Evolutionary conservation across 2,113 vertebrate species (phyloP), one percentile per base, ranked within the genome.

Genomic region (Ibidorhyncha struthersii): DNA sequence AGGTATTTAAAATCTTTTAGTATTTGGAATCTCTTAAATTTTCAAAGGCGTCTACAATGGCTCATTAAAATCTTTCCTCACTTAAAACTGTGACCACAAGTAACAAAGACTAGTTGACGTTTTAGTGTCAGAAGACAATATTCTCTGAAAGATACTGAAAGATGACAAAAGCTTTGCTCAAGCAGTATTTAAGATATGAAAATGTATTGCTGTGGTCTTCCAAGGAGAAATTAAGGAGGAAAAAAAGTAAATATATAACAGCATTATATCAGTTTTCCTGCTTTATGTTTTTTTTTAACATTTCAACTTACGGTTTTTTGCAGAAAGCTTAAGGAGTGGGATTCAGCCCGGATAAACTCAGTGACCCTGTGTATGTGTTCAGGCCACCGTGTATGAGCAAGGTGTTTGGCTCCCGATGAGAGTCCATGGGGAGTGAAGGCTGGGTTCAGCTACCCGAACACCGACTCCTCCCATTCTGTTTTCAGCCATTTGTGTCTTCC

Each of bases 361-460:
- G 4, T 47, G 18, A 29, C 14, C 14, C 18, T 23, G 2, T 1
- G 2, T 17, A 6, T 14, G 10, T 6, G 5, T 62, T 67, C 32
- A 43, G 30, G 9, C 6, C 10, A 20, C 8, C 12, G 10, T 1
- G 2, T 19, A 26, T 7, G 11, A 40, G 20, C 27, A 66, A 38
- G 15, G 3, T 29, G 15, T 55, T n/a, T 66, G 45, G 8, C 8
- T 21, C 18, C 15, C 2, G 0, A 6, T 18, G 30, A 49, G 8
- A 67, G 17, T 3, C 8, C 0, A 0, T 14, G 21, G 8, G 49
- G 36, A 65, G 4, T 7, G 25, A 71, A 65, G 15, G 15, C 11
- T 34, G 15, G 9, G 6, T 34, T 66, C 27, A 66, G 13, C 22
- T 17, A 34, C 56, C 9, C 6, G 1, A 23, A 52, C 34, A 17